A percentile compares a stretch with the other conserved stretches of the same genome.
These are phyloP conservation scores for Campylomormyrus tamandua DNA, from an alignment of 2,113 vertebrate species.

Conservation along the genomic window DNA sequence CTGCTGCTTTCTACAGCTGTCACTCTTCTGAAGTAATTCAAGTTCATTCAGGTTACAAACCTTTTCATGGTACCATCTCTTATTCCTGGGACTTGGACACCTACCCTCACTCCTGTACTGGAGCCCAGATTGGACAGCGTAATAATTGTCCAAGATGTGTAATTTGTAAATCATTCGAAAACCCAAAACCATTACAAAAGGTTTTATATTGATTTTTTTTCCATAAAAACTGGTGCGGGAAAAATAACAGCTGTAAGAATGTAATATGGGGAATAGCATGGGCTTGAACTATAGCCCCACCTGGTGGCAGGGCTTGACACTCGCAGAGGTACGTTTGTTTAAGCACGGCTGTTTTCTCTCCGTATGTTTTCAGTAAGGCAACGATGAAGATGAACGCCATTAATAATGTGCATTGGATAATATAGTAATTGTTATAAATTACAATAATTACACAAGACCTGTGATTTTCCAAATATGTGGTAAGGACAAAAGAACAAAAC, in stretches of 20 bases:
- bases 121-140: background rate
- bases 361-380: background rate
- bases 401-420: constrained; percentile 1
- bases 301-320: constrained; percentile 38
- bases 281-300: constrained; percentile 43
- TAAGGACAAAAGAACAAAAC: background rate
- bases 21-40: background rate
- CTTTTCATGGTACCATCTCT: background rate
- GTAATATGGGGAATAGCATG: background rate
- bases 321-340: background rate
- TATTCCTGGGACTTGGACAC: background rate
- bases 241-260: background rate
- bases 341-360: background rate
- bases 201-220: constrained; percentile 1
- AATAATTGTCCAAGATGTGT: background rate
- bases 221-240: background rate
- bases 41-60: background rate
- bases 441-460: background rate
- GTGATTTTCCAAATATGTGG: constrained; percentile 4
- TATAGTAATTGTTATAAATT: constrained; percentile 16
- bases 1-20: background rate
- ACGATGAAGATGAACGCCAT: background rate
- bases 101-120: background rate
- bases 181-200: background rate
- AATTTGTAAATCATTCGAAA: background rate